phyloP scores from a whole-genome alignment of 2,888 invertebrate species.

The Lasioglossum figueresi region DNA sequence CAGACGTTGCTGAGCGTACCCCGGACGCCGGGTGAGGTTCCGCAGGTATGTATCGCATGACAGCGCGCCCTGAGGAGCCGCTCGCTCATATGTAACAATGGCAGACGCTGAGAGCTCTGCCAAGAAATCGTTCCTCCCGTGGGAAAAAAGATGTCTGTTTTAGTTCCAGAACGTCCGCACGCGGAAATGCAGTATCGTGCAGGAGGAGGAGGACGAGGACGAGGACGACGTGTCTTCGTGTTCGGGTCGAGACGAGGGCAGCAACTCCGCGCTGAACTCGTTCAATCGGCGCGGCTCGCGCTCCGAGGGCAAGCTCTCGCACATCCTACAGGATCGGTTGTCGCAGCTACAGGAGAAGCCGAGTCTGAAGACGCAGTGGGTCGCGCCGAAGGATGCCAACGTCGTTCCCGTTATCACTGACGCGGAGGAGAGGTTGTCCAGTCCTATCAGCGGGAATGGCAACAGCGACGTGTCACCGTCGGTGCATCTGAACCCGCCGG shows the following conservation, averaged over 20 bases:
- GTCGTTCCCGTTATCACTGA: constrained; percentile 42
- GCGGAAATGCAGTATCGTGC: constrained; percentile 95
- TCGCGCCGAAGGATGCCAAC: constrained; percentile 62
- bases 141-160: constrained; percentile 13
- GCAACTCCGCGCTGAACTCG: constrained; percentile 83
- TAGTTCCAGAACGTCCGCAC: constrained; percentile 86
- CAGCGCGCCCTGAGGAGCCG: neutral
- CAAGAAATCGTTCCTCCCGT: constrained; percentile 4
- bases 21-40: constrained; percentile 88
- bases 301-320: constrained; percentile 91
- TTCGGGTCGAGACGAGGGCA: constrained; percentile 86
- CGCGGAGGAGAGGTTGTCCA: constrained; percentile 61
- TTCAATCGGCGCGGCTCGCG: constrained; percentile 90
- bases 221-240: constrained; percentile 90
- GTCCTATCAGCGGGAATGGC: constrained; percentile 49
- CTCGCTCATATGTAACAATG: neutral
- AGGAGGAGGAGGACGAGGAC: constrained; percentile 96
- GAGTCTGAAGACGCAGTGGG: constrained; percentile 69
- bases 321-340: constrained; percentile 87
- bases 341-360: constrained; percentile 87
- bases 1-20: constrained; percentile 86
- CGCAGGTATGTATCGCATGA: constrained; percentile 85
- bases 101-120: constrained; percentile 13
- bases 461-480: constrained; percentile 57
- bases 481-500: constrained; percentile 58